Conservation (phyloP, 2,113 vertebrate genomes). For the Lethenteron camtschaticum region DNA sequence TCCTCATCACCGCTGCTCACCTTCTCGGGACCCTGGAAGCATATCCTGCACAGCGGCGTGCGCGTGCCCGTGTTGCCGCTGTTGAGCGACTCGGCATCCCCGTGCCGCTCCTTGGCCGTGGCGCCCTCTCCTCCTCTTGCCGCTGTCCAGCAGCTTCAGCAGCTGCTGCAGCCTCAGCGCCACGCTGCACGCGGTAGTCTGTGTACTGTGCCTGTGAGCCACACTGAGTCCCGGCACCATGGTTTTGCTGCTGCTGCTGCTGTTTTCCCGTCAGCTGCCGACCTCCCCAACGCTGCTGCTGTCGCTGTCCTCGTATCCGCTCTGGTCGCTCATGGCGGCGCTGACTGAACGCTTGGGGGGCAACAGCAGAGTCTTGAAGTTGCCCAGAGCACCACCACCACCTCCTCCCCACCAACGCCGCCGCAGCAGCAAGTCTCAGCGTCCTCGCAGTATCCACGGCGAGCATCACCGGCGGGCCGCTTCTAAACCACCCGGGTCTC, state of each 20-base stretch:
- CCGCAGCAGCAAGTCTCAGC: too few species aligned
- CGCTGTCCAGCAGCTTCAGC: constrained; percentile 24
- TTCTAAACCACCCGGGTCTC: too few species aligned
- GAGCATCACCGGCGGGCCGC: too few species aligned
- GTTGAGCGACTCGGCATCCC: constrained; percentile 46
- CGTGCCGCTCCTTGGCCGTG: constrained; percentile 34
- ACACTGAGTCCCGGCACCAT: constrained; percentile 16
- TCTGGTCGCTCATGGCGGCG: constrained; percentile 7
- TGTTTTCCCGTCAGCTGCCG: constrained; percentile 8
- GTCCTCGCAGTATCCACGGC: too few species aligned
- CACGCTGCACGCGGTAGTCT: background rate
- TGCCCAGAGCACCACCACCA: too few species aligned
- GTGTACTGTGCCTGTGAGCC: constrained; percentile 13
- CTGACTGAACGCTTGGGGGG: too few species aligned
- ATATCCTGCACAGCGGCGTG: constrained; percentile 87
- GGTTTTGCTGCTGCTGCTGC: constrained; percentile 36
- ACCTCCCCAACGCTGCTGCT: constrained; percentile 21
- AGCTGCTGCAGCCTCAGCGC: constrained; percentile 21
- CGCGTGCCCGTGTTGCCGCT: constrained; percentile 75
- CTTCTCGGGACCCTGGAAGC: constrained; percentile 91
- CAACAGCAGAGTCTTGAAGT: too few species aligned
- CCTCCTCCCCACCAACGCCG: too few species aligned
- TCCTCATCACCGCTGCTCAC: constrained; percentile 25
- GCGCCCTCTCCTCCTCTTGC: constrained; percentile 18
- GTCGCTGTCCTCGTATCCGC: constrained; percentile 22